A percentile compares a stretch with the other conserved stretches of the same genome.
phyloP scores from a whole-genome alignment of 1,140 invertebrate species.

The Cecropterus lyciades region DNA sequence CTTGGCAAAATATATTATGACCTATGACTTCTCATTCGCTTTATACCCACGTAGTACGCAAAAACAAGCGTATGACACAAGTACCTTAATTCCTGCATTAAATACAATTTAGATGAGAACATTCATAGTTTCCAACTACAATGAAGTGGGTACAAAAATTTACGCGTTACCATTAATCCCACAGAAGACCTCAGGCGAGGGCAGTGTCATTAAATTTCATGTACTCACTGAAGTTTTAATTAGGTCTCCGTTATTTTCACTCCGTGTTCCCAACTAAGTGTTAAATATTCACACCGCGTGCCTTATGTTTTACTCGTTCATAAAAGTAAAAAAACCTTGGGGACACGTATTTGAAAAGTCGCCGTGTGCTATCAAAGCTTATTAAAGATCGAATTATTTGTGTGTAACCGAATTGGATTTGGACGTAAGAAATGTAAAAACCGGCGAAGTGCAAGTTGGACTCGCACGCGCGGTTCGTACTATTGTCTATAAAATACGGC shows the following conservation, averaged over 20 bases:
- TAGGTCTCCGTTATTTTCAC: slow-evolving; percentile 47
- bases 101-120: not conserved
- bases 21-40: too few relatives aligned
- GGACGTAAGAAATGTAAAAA: too few relatives aligned
- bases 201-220: slow-evolving; percentile 49
- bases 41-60: too few relatives aligned
- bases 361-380: slow-evolving; percentile 7
- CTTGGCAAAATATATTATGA: too few relatives aligned
- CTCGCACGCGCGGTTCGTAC: too few relatives aligned
- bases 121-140: not conserved
- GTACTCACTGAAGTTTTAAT: slow-evolving; percentile 53
- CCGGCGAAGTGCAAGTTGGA: too few relatives aligned
- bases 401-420: not conserved
- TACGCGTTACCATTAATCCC: slow-evolving; percentile 6
- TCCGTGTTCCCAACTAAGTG: slow-evolving; percentile 34
- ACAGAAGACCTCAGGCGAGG: slow-evolving; percentile 1
- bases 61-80: too few relatives aligned
- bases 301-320: slow-evolving; percentile 34
- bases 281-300: slow-evolving; percentile 50
- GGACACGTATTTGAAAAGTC: slow-evolving; percentile 2
- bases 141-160: slow-evolving; percentile 6
- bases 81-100: not conserved
- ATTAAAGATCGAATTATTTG: not conserved
- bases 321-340: slow-evolving; percentile 34
- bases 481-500: too few relatives aligned